Evolutionary conservation across 2,113 vertebrate species (phyloP).

Genomic region (Thymallus thymallus): DNA sequence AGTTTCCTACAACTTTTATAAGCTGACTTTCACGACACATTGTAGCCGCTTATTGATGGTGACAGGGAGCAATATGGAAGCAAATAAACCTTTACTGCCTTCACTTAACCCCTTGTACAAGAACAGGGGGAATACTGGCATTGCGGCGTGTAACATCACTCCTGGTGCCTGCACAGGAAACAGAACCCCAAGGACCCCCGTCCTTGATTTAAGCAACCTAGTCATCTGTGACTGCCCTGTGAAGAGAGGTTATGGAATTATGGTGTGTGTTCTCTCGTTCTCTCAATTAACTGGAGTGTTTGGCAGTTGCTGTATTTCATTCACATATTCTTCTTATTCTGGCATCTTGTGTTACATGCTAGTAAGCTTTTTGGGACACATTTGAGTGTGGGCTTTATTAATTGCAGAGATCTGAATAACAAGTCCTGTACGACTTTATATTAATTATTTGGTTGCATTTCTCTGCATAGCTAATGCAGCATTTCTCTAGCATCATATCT

Average conservation of each 20-base stretch:
- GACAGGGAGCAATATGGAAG: conserved; percentile 78
- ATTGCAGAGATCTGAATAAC: neutral
- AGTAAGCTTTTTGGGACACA: neutral
- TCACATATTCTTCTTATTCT: too few species aligned
- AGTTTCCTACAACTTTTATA: conserved; percentile 94
- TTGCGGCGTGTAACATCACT: conserved; percentile 69
- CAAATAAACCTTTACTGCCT: conserved; percentile 83
- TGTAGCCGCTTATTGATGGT: conserved; percentile 83
- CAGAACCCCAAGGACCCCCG: conserved; percentile 15
- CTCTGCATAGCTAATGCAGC: too few species aligned
- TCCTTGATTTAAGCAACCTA: neutral
- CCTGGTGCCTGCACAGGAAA: neutral
- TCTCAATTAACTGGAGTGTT: neutral
- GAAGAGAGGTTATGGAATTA: neutral
- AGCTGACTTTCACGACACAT: conserved; percentile 86
- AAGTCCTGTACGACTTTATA: neutral
- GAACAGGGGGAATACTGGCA: conserved; percentile 71
- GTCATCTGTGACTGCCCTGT: neutral
- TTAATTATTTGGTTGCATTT: neutral
- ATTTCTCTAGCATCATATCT: neutral
- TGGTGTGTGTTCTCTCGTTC: neutral
- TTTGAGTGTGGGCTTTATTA: neutral
- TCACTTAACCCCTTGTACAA: conserved; percentile 78
- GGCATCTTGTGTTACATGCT: too few species aligned
- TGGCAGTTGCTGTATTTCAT: neutral